Evolutionary conservation across 2,797 vertebrate species (phyloP).

Genomic region (Acipenser oxyrinchus): DNA sequence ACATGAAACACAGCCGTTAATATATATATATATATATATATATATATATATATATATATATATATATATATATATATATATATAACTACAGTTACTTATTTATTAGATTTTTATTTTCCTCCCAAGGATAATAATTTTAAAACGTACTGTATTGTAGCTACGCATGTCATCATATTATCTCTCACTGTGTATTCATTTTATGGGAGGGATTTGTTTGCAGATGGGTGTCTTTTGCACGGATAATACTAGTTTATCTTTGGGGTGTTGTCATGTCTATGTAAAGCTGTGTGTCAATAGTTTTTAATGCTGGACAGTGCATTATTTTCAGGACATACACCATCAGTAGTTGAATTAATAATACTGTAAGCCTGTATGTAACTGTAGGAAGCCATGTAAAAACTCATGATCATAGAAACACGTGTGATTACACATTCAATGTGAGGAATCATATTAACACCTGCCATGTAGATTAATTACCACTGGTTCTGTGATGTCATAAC

Average conservation of each 20-base stretch:
- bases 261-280: conserved; percentile 47
- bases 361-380: too few relatives aligned
- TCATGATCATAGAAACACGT: too few relatives aligned
- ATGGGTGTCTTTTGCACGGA: conserved; percentile 31
- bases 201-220: conserved; percentile 22
- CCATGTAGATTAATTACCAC: too few relatives aligned
- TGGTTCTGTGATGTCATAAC: too few relatives aligned
- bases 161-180: conserved; percentile 11
- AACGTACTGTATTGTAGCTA: conserved; percentile 1
- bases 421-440: too few relatives aligned
- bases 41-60: neutral
- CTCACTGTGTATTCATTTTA: conserved; percentile 19
- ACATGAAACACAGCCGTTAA: neutral
- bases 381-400: too few relatives aligned
- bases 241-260: conserved; percentile 40
- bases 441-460: too few relatives aligned
- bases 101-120: neutral
- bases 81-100: too few relatives aligned
- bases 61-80: neutral
- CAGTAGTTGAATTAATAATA: too few relatives aligned
- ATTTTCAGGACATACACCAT: too few relatives aligned
- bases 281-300: too few relatives aligned
- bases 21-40: neutral
- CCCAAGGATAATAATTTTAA: neutral
- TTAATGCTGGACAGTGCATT: too few relatives aligned